Percentiles rank a stretch among this genome's conserved stretches.
phyloP scores from a whole-genome alignment of 2,888 invertebrate genomes.

The Eupithecia subumbrata region DNA sequence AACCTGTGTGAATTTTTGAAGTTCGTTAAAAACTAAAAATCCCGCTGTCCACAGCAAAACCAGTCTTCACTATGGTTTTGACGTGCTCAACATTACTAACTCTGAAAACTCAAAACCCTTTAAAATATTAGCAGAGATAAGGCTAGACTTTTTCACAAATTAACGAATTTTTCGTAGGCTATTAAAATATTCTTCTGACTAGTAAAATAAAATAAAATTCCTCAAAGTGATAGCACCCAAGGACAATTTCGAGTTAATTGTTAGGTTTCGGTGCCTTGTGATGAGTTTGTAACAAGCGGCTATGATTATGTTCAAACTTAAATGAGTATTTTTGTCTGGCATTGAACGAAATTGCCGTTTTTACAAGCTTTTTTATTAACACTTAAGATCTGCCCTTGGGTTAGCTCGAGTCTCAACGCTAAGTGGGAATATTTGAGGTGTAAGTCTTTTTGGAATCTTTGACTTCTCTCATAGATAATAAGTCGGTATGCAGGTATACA shows the following conservation, averaged over 20 bases:
- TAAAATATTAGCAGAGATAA: no score
- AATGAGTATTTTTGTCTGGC: constrained; percentile 31
- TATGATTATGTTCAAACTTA: constrained; percentile 39
- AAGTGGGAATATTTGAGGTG: neutral
- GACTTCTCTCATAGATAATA: neutral
- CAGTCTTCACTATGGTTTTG: no score
- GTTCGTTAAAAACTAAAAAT: no score
- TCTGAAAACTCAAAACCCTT: no score
- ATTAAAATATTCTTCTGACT: neutral
- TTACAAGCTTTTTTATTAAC: constrained; percentile 5
- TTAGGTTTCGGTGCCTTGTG: constrained; percentile 30
- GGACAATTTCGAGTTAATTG: constrained; percentile 50
- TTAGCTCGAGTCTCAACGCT: neutral
- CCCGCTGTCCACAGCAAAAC: no score
- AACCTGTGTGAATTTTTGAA: no score
- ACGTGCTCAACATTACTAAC: no score
- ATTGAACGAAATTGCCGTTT: constrained; percentile 19
- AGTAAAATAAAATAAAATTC: constrained; percentile 20
- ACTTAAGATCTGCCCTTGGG: constrained; percentile 2
- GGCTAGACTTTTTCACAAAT: neutral
- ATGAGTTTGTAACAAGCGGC: constrained; percentile 38
- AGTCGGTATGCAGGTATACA: no score
- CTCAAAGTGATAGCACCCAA: constrained; percentile 38
- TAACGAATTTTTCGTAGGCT: neutral
- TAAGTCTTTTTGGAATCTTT: neutral